These are phyloP conservation scores for Aspidiotus rigidus DNA, from an alignment of 2,888 invertebrate genomes.

Conservation along the genomic window DNA sequence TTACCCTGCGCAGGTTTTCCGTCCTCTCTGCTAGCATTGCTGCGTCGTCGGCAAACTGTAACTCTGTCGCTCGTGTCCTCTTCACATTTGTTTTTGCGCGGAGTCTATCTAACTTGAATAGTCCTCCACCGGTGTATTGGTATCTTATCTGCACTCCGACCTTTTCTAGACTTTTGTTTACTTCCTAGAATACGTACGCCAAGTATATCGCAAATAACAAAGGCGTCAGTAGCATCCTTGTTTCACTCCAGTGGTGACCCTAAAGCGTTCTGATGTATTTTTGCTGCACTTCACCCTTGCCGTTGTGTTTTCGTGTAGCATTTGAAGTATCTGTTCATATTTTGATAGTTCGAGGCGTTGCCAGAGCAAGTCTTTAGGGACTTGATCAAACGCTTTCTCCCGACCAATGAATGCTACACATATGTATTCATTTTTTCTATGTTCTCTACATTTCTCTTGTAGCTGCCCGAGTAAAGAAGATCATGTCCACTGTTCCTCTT, in stretches of 20 bases:
- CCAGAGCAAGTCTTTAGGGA: neutral
- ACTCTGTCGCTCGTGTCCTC: too few relatives aligned
- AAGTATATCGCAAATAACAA: neutral
- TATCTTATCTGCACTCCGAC: neutral
- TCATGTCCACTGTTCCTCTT: constrained; percentile 4
- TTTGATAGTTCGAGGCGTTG: neutral
- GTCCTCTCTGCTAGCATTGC: too few relatives aligned
- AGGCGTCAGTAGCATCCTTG: neutral
- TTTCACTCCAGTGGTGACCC: neutral
- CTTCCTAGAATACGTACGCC: neutral
- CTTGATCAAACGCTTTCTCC: neutral
- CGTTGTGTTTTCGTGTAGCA: neutral
- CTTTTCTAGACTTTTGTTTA: neutral
- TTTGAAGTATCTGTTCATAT: neutral
- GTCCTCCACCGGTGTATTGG: neutral
- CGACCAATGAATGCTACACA: too few relatives aligned
- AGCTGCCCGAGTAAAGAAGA: neutral
- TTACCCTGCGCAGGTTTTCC: too few relatives aligned
- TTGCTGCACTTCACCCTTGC: neutral
- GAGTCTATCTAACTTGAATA: neutral
- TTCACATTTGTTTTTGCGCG: too few relatives aligned
- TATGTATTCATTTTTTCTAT: neutral
- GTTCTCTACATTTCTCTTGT: neutral
- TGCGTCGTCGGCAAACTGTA: too few relatives aligned
- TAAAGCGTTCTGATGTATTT: neutral